Percentiles rank a stretch among this genome's conserved stretches.
phyloP scores from a whole-genome alignment of 2,888 invertebrate species.

The Papilio elwesi region DNA sequence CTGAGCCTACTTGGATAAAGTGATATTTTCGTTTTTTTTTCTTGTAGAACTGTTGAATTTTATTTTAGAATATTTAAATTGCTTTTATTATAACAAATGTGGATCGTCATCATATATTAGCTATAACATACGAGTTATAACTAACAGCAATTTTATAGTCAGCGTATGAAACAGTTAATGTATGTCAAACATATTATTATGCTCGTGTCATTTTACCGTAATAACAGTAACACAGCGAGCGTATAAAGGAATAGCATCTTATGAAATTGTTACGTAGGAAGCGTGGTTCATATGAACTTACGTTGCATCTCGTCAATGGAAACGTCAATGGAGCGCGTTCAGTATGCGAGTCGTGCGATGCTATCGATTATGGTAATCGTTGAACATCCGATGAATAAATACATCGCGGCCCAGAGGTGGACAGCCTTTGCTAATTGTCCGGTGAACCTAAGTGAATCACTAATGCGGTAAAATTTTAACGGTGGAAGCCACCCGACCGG shows the following conservation, averaged over 20 bases:
- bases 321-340: constrained; percentile 64
- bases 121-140: background rate
- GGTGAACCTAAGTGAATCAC: constrained; percentile 80
- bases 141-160: constrained; percentile 6
- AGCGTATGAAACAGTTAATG: constrained; percentile 15
- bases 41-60: too few species aligned
- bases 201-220: constrained; percentile 23
- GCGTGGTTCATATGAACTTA: constrained; percentile 35
- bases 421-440: constrained; percentile 84
- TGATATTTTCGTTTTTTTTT: too few species aligned
- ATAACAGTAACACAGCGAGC: constrained; percentile 33
- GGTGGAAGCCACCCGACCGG: constrained; percentile 59
- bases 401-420: constrained; percentile 79
- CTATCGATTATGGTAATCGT: constrained; percentile 83
- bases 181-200: constrained; percentile 24
- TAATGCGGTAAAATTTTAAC: constrained; percentile 72
- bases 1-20: too few species aligned
- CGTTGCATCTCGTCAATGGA: constrained; percentile 70
- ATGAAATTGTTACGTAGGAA: constrained; percentile 22
- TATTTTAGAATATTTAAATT: too few species aligned
- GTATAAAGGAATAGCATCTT: constrained; percentile 14
- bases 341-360: constrained; percentile 78
- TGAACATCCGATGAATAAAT: constrained; percentile 83
- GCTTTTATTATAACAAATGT: too few species aligned
- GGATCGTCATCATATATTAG: too few species aligned